These are phyloP conservation scores for Pammene fasciana DNA, from an alignment of 2,888 invertebrate genomes.

Conservation along the genomic window DNA sequence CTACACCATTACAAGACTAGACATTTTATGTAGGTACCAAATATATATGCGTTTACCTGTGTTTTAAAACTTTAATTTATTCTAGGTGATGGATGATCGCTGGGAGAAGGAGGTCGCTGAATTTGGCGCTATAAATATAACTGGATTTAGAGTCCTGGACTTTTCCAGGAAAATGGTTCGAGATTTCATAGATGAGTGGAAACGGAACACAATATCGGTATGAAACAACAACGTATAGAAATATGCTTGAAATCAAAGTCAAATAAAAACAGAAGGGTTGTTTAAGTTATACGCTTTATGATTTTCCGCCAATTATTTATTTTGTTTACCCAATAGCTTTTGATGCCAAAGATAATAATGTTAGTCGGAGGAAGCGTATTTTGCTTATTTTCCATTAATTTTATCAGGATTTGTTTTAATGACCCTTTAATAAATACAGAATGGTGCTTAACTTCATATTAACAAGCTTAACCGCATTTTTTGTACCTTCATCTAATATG, in stretches of 20 bases:
- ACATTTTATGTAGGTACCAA: too few species aligned
- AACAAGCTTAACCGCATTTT: too few species aligned
- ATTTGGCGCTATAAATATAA: slow-evolving; percentile 98
- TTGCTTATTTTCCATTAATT: not conserved
- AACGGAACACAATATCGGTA: slow-evolving; percentile 92
- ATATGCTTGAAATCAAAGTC: slow-evolving; percentile 16
- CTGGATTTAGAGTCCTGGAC: slow-evolving; percentile 97
- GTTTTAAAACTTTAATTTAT: not conserved
- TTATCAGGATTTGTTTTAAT: not conserved
- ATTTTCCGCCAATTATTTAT: slow-evolving; percentile 22
- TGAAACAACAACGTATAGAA: slow-evolving; percentile 54
- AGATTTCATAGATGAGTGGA: slow-evolving; percentile 93
- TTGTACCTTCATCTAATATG: too few species aligned
- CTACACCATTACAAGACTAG: too few species aligned
- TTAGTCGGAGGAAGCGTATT: not conserved
- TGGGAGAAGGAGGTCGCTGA: slow-evolving; percentile 96
- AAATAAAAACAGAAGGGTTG: slow-evolving; percentile 25
- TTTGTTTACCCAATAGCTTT: slow-evolving; percentile 19
- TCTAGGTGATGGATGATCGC: slow-evolving; percentile 96
- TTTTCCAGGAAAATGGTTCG: slow-evolving; percentile 89
- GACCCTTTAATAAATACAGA: too few species aligned
- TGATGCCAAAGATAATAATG: slow-evolving; percentile 5
- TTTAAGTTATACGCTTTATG: slow-evolving; percentile 23
- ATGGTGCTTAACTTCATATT: too few species aligned
- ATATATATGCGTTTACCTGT: too few species aligned